phyloP scores from a whole-genome alignment of 1,140 invertebrate species.

The Chelonus insularis region DNA sequence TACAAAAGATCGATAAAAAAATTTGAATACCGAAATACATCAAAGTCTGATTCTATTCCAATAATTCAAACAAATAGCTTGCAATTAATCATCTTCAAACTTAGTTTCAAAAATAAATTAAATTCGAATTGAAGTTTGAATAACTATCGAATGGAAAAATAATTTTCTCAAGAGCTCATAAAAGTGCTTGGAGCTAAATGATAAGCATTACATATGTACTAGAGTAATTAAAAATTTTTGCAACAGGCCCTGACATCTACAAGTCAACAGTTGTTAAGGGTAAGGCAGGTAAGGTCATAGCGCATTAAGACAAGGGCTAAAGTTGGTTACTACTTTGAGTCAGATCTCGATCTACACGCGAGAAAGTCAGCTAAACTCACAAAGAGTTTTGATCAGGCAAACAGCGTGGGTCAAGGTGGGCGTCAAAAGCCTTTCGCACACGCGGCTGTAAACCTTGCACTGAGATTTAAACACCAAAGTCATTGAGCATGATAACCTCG shows the following conservation, averaged over 20 bases:
- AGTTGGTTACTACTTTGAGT: constrained; percentile 3
- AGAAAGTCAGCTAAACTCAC: constrained; percentile 38
- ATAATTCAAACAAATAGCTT: no score
- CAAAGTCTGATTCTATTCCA: no score
- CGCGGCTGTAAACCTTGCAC: constrained; percentile 25
- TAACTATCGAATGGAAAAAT: no score
- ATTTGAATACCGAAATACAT: no score
- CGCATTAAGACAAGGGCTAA: background rate
- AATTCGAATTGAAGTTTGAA: no score
- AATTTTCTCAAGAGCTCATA: no score
- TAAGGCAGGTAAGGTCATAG: background rate
- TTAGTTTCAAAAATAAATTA: no score
- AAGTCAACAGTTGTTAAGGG: background rate
- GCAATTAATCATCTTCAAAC: no score
- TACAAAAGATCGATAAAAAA: no score
- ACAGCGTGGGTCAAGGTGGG: constrained; percentile 28
- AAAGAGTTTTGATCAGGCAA: constrained; percentile 41
- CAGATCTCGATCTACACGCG: constrained; percentile 59
- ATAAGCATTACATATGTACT: no score
- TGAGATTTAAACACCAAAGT: constrained; percentile 23
- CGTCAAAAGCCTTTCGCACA: constrained; percentile 15
- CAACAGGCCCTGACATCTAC: background rate
- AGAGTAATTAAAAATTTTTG: no score
- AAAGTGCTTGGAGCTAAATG: no score
- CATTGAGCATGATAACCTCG: constrained; percentile 17